phyloP scores from a whole-genome alignment of 2,888 invertebrate species.

The Opisthograptis luteolata region DNA sequence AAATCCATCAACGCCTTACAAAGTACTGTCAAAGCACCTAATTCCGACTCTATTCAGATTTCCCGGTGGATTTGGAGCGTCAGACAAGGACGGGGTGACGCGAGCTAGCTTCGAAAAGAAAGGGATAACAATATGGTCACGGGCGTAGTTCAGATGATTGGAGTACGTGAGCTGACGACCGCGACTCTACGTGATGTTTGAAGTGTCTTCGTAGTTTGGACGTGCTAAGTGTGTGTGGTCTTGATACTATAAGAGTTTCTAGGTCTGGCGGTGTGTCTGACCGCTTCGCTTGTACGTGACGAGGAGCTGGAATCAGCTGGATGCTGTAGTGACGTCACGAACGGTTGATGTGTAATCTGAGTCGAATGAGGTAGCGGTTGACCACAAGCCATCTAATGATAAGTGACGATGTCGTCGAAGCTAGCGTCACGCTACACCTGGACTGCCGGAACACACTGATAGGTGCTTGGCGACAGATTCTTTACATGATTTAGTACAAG shows the following conservation, averaged over 20 bases:
- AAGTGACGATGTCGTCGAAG: too few relatives aligned
- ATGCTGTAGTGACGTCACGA: constrained; percentile 7
- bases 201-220: constrained; percentile 39
- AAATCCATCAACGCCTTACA: constrained; percentile 75
- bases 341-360: not conserved
- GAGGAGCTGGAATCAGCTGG: constrained; percentile 9
- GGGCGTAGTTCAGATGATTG: constrained; percentile 79
- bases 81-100: constrained; percentile 45
- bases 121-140: constrained; percentile 68
- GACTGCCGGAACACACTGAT: too few relatives aligned
- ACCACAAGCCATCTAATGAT: too few relatives aligned
- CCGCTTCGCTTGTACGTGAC: constrained; percentile 18
- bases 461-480: too few relatives aligned
- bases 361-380: too few relatives aligned
- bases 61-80: constrained; percentile 71
- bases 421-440: too few relatives aligned
- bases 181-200: constrained; percentile 77
- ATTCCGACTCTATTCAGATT: constrained; percentile 77
- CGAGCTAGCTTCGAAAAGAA: constrained; percentile 36
- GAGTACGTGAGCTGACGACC: constrained; percentile 79
- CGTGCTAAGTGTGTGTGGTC: constrained; percentile 40
- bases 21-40: constrained; percentile 80
- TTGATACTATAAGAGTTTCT: constrained; percentile 24
- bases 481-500: too few relatives aligned
- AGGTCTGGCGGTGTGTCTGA: constrained; percentile 9